Percentiles rank a stretch among this genome's conserved stretches.
Conservation (phyloP, 1,140 invertebrate species). For the Drosophila mojavensis region DNA sequence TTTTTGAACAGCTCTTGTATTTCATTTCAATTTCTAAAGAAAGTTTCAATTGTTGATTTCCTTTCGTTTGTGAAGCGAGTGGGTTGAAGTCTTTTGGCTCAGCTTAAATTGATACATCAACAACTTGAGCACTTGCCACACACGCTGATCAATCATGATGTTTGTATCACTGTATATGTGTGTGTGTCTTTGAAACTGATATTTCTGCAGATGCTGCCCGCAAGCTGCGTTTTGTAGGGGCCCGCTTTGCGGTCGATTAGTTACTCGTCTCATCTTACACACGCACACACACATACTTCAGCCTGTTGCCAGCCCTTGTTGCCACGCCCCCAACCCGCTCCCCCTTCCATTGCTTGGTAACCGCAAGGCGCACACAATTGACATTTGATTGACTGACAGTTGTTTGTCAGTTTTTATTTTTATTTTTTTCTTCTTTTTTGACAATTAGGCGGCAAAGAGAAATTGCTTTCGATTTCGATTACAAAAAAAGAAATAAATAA, state of each 20-base stretch:
- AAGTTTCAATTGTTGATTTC: conserved; percentile 7
- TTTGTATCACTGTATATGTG: not conserved
- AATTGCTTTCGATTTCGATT: conserved; percentile 74
- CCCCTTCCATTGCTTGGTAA: conserved; percentile 27
- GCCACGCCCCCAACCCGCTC: not conserved
- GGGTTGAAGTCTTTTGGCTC: not conserved
- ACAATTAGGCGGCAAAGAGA: conserved; percentile 74
- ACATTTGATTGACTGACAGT: conserved; percentile 74
- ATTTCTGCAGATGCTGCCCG: conserved; percentile 38
- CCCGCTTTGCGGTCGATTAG: conserved; percentile 63
- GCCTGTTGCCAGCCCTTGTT: conserved; percentile 11
- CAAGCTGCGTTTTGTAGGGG: conserved; percentile 45
- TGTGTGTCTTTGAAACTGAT: conserved; percentile 38
- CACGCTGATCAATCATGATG: conserved; percentile 19
- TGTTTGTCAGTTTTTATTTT: conserved; percentile 60
- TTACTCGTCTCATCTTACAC: conserved; percentile 52
- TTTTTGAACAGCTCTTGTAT: not conserved
- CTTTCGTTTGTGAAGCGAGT: not conserved
- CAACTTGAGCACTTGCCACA: conserved; percentile 20
- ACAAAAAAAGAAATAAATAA: conserved; percentile 8
- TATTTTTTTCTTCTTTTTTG: conserved; percentile 27
- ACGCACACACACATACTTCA: conserved; percentile 8
- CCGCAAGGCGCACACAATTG: conserved; percentile 58
- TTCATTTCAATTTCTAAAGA: conserved; percentile 1
- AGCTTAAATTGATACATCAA: conserved; percentile 12